Evolutionary conservation across 2,113 vertebrate genomes (phyloP), one percentile per base, ranked within the genome.

Genomic region (Eurystomus gularis): DNA sequence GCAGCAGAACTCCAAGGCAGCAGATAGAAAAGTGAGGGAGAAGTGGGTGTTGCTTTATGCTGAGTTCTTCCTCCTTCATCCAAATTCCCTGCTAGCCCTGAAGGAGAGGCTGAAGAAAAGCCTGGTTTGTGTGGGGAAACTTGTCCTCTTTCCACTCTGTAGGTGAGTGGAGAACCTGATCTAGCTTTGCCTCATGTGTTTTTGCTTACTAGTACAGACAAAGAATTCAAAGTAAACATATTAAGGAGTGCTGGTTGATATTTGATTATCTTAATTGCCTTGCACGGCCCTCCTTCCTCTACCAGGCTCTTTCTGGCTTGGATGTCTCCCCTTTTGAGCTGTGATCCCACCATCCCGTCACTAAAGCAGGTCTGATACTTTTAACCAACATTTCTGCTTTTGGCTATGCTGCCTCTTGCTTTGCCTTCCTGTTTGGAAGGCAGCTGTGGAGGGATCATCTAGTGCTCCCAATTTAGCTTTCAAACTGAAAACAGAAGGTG

Each of bases 361-460:
- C 49, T 94, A 66, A 83, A 88, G 26, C 24, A 58, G 23, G 19
- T 75, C 69, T 70, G 39, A 40, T 57, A 52, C 71, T 90, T 81
- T 57, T 39, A 86, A 87, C 69, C 69, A 79, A 2, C 37, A 3
- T 86, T 90, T 91, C 31, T 93, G 60, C n/a, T 79, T 79, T 90
- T 96, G 88, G 26, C 49, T 79, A 6, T 58, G 40, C 58, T 88
- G 61, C 28, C 24, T 79, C 33, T 93, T 69, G 12, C 76, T 94
- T 86, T 88, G 48, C 73, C n/a, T 81, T 28, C 44, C 60, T 78
- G 33, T 89, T 82, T 87, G 44, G 82, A 93, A 93, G 85, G 46
- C 94, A 92, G 90, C 75, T 96, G 86, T 82, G 65, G 35, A 93
- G 58, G 54, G 46, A 88, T 78, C 88, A 80, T 85, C 82, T 69